Percentiles rank a stretch among this genome's conserved stretches.
Conservation (phyloP, 2,888 invertebrate species). For the Sesia bembeciformis region DNA sequence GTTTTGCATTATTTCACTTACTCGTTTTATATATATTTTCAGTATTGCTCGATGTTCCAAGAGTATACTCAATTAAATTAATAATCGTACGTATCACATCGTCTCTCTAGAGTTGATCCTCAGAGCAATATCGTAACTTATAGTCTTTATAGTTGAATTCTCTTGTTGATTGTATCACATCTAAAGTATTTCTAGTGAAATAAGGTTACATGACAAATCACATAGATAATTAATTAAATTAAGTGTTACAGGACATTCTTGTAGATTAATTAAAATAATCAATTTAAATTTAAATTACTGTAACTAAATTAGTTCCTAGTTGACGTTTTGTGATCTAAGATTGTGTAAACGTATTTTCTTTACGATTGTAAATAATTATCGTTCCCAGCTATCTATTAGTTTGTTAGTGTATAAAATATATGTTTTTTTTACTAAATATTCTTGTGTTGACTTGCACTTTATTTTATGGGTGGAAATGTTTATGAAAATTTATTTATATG, state of each 20-base stretch:
- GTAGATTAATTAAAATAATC: constrained; percentile 6
- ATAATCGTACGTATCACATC: constrained; percentile 16
- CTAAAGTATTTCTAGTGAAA: constrained; percentile 7
- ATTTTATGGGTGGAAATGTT: not conserved
- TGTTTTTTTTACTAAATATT: not conserved
- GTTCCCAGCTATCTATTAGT: constrained; percentile 5
- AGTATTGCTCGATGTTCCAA: too few relatives aligned
- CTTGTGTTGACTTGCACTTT: not conserved
- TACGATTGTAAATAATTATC: constrained; percentile 8
- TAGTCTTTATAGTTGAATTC: constrained; percentile 5
- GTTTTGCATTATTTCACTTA: too few relatives aligned
- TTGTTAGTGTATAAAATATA: constrained; percentile 12
- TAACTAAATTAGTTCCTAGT: constrained; percentile 37
- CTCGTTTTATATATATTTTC: too few relatives aligned
- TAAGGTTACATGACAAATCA: constrained; percentile 15
- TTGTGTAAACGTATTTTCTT: constrained; percentile 22
- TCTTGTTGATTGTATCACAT: constrained; percentile 8
- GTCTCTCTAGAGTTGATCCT: constrained; percentile 16
- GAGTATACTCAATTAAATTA: too few relatives aligned
- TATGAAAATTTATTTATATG: not conserved
- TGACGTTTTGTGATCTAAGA: constrained; percentile 27
- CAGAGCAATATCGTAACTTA: constrained; percentile 18
- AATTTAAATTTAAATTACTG: constrained; percentile 4
- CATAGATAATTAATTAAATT: constrained; percentile 6
- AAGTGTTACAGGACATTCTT: constrained; percentile 6